phyloP scores from a whole-genome alignment of 30 jellyfish, hydroid and myxozoan genomes.

The Mastigias papua region DNA sequence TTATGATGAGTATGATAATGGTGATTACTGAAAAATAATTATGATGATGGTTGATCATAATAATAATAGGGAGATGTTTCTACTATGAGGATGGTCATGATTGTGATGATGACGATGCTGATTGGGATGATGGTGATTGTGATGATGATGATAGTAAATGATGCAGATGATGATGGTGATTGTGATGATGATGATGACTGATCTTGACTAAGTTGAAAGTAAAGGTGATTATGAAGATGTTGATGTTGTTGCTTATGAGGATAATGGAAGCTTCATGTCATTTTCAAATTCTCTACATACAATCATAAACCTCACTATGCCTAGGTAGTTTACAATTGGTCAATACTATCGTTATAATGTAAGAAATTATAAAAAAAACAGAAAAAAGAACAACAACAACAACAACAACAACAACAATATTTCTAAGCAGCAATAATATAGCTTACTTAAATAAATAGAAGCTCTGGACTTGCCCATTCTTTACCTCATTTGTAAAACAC shows the following conservation, averaged over 20 bases:
- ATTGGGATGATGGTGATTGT: background rate
- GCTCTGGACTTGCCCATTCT: too few species aligned
- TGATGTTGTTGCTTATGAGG: background rate
- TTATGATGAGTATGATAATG: background rate
- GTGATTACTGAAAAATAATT: background rate
- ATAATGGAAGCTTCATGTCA: too few species aligned
- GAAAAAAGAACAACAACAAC: background rate
- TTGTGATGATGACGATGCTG: background rate
- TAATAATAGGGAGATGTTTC: background rate
- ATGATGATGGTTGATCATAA: background rate
- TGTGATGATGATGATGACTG: slow-evolving; percentile 12
- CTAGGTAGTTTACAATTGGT: too few species aligned
- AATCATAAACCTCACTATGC: too few species aligned
- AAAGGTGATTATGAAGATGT: slow-evolving; percentile 7
- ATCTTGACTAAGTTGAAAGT: too few species aligned
- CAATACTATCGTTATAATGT: background rate
- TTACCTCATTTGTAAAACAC: too few species aligned
- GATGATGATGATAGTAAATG: slow-evolving; percentile 2
- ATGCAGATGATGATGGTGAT: slow-evolving; percentile 16
- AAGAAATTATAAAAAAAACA: too few species aligned
- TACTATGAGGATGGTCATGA: background rate
- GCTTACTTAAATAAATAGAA: too few species aligned
- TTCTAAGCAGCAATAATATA: too few species aligned
- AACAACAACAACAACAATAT: background rate
- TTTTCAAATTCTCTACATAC: too few species aligned